Conservation (phyloP, 2,797 vertebrate species). For the Argentina silus region DNA sequence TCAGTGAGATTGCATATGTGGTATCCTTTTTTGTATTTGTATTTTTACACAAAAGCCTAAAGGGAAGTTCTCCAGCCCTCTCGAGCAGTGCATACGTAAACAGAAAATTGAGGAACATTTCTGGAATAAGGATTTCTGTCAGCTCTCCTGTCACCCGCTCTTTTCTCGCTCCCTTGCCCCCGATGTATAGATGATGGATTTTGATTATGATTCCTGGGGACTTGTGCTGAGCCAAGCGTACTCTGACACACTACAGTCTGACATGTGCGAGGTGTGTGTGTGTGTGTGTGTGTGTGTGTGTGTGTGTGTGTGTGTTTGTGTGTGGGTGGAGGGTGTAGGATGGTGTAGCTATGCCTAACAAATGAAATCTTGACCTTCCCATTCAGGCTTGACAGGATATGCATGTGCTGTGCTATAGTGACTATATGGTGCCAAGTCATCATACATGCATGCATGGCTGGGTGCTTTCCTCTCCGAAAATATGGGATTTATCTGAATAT, state of each 20-base stretch:
- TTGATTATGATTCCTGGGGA: constrained; percentile 41
- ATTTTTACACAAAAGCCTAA: not conserved
- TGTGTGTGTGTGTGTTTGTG: not conserved
- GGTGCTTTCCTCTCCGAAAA: constrained; percentile 21
- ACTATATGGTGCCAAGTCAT: constrained; percentile 3
- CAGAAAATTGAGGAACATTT: not conserved
- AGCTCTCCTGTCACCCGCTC: constrained; percentile 18
- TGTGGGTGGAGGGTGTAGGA: not conserved
- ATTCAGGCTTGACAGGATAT: constrained; percentile 31
- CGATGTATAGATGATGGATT: constrained; percentile 36
- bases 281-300: not conserved
- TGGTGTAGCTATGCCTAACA: constrained; percentile 23
- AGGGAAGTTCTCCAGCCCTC: not conserved
- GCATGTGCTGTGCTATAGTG: constrained; percentile 10
- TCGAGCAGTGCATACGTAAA: not conserved
- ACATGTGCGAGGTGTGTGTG: constrained; percentile 13
- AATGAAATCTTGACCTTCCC: constrained; percentile 36
- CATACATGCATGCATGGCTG: constrained; percentile 10
- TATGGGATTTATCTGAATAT: constrained; percentile 25
- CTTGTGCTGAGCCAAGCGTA: constrained; percentile 24
- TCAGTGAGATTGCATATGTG: not conserved
- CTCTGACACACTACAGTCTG: constrained; percentile 16
- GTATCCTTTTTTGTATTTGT: too few relatives aligned
- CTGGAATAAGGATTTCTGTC: constrained; percentile 3
- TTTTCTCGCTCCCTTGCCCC: constrained; percentile 6